These are phyloP conservation scores for Pyrochroa serraticornis DNA, from an alignment of 2,888 invertebrate species.

Conservation along the genomic window DNA sequence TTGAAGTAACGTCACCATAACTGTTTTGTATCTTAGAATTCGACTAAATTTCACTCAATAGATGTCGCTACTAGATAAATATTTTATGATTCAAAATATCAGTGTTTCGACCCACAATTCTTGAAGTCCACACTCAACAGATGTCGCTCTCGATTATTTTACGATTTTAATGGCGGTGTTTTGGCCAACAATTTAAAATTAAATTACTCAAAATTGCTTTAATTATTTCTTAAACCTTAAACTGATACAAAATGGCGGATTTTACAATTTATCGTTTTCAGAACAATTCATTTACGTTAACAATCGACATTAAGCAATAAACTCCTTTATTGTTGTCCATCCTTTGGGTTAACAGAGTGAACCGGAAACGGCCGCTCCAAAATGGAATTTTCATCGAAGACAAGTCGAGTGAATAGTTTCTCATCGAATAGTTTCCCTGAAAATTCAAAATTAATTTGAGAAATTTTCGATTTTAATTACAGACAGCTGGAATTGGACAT, in stretches of 20 bases:
- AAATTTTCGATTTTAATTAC: constrained; percentile 3
- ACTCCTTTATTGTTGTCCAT: neutral
- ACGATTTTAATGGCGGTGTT: no score
- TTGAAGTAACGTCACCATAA: no score
- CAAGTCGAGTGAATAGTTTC: constrained; percentile 19
- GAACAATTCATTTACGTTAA: constrained; percentile 7
- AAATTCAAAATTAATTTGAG: neutral
- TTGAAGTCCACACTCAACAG: no score
- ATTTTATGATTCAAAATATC: no score
- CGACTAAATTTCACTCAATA: no score
- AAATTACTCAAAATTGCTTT: no score
- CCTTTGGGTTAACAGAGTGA: neutral
- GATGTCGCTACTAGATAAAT: no score
- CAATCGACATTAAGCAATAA: constrained; percentile 1
- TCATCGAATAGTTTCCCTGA: constrained; percentile 19
- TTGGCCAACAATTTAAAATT: no score
- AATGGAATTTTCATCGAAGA: constrained; percentile 15
- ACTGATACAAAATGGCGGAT: constrained; percentile 1
- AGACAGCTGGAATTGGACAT: constrained; percentile 12
- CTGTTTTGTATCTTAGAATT: no score
- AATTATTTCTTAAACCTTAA: no score
- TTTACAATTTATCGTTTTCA: neutral
- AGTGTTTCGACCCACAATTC: no score
- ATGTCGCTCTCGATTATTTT: no score
- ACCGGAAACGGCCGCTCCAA: constrained; percentile 10